Conservation (phyloP, 2,888 invertebrate genomes). For the Dendrolimus houi region DNA sequence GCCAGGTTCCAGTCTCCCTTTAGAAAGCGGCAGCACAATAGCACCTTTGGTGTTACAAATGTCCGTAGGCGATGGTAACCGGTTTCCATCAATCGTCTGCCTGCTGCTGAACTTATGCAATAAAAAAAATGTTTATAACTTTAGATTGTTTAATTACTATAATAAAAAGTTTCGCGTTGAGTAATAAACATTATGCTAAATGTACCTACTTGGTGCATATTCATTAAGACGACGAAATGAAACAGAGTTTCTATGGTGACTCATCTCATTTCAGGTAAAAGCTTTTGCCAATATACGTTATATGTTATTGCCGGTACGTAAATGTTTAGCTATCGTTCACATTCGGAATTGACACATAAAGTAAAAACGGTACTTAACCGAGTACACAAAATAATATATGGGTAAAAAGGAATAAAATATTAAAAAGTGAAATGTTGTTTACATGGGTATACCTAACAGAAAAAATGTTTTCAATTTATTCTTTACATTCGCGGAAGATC, state of each 20-base stretch:
- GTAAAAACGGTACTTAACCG: conserved; percentile 9
- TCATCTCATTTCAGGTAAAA: conserved; percentile 39
- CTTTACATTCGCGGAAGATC: background rate
- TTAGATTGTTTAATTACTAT: too few relatives aligned
- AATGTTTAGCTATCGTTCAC: conserved; percentile 18
- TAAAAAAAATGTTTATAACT: too few relatives aligned
- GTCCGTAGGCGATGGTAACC: too few relatives aligned
- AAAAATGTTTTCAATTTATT: conserved; percentile 3
- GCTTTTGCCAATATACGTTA: conserved; percentile 43
- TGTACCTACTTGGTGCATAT: conserved; percentile 13
- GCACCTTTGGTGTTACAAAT: too few relatives aligned
- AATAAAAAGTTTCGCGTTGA: background rate
- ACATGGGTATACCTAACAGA: conserved; percentile 6
- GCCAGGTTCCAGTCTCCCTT: too few relatives aligned
- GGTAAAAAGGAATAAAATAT: background rate
- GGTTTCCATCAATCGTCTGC: too few relatives aligned
- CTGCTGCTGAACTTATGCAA: too few relatives aligned
- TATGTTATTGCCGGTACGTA: conserved; percentile 29
- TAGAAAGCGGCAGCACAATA: too few relatives aligned
- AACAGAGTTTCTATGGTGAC: conserved; percentile 23
- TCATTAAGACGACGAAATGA: conserved; percentile 31
- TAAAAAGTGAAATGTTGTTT: background rate
- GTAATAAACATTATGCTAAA: background rate
- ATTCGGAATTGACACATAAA: conserved; percentile 3
- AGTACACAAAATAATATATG: conserved; percentile 2